Base-by-base conservation (phyloP, 2,888 invertebrate genomes). In the Heterodera filipjevi region DNA sequence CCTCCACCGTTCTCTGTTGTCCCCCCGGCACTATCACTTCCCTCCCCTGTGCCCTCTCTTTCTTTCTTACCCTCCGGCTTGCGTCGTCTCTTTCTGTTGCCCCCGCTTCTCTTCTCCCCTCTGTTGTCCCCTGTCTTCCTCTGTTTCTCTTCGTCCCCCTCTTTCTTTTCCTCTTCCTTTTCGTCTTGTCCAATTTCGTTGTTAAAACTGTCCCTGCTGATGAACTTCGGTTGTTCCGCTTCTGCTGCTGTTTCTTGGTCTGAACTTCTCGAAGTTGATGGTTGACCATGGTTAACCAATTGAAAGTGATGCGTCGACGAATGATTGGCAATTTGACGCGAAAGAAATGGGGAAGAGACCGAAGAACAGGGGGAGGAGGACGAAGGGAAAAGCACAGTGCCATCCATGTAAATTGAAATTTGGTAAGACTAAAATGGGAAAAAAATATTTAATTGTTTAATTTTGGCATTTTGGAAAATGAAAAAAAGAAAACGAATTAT, bases 21-120 rank as follows among this genome's bases (percentile, higher is more conserved):
- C 49, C 49, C 49, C 3, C 14, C 49, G 49, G 49, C 49, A 14
- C 16, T 49, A 16, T 49, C 49, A 14, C 49, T 49, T 14, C 19
- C 19, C 49, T 12, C 44, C 44, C 44, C 44, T 44, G 44, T 5
- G 44, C 8, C 44, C 12, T 44, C 44, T 10, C 12, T 44, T 5
- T 44, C 44, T 44, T 12, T 44, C 44, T 49, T 32, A 81, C 81
- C 74, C 39, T 81, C 81, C 14, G 81, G 81, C 30, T 81, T 81
- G 8, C 81, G 81, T 49, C 81, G 77, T 70, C 81, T 44, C 35
- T 81, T 81, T 66, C 74, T 32, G 46, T 22, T 35, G 72, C 30
- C 30, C 46, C 71, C 53, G 46, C 71, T 27, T n/a, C 16, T 72
- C 22, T 44, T 46, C 46, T 49, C 39, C 53, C 35, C 32, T 27